These are phyloP conservation scores for Scrobipalpa costella DNA, from an alignment of 2,888 invertebrate species.

Conservation along the genomic window DNA sequence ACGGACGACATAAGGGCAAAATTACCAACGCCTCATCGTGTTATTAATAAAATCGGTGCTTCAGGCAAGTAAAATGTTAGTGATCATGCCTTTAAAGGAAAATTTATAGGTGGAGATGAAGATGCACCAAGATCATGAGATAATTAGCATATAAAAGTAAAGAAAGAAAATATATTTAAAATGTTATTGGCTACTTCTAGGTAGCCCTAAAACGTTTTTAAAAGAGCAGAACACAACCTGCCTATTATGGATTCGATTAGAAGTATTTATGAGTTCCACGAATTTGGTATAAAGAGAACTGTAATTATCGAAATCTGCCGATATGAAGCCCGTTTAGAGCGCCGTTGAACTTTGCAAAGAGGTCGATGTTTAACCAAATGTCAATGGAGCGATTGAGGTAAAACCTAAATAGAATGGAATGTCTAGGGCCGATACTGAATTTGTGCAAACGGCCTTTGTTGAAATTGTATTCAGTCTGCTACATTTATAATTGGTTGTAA, in stretches of 20 bases:
- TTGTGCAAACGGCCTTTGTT: conserved; percentile 40
- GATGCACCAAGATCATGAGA: background rate
- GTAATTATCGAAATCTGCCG: conserved; percentile 46
- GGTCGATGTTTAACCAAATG: conserved; percentile 49
- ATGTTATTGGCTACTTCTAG: conserved; percentile 5
- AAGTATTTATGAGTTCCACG: conserved; percentile 39
- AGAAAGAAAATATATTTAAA: background rate
- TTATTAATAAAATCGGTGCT: conserved; percentile 22
- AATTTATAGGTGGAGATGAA: background rate
- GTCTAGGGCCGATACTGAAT: conserved; percentile 29
- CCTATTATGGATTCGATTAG: conserved; percentile 14
- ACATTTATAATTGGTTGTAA: conserved; percentile 10
- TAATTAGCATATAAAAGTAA: background rate
- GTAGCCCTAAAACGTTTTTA: background rate
- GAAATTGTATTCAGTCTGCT: conserved; percentile 11
- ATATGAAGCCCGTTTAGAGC: conserved; percentile 40
- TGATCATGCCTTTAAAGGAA: background rate
- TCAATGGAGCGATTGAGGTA: conserved; percentile 39
- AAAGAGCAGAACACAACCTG: conserved; percentile 1
- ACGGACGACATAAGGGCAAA: conserved; percentile 43
- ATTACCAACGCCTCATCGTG: conserved; percentile 42
- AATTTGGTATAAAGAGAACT: conserved; percentile 48
- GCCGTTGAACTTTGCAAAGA: conserved; percentile 51
- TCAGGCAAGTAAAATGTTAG: background rate
- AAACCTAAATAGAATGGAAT: conserved; percentile 32